A percentile compares a stretch with the other conserved stretches of the same genome.
These are phyloP conservation scores for Sicus ferrugineus DNA, from an alignment of 2,888 invertebrate species.

Conservation along the genomic window DNA sequence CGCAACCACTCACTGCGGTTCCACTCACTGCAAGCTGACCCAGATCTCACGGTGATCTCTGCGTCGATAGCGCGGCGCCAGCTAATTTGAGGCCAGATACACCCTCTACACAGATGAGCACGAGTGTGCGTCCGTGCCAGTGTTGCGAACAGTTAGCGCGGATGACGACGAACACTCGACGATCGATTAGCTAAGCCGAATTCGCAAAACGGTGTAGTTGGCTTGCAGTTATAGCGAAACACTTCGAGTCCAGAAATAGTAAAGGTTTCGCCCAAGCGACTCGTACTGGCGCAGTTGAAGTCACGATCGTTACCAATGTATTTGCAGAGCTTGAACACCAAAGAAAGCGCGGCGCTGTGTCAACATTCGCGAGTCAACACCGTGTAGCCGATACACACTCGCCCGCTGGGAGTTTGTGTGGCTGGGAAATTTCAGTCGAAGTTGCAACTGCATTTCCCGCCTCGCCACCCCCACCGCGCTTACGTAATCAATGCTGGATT, in stretches of 20 bases:
- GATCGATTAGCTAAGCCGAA: neutral
- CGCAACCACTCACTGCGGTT: no score
- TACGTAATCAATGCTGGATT: neutral
- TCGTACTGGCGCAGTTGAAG: neutral
- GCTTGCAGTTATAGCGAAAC: neutral
- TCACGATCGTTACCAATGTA: neutral
- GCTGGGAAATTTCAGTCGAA: neutral
- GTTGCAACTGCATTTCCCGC: neutral
- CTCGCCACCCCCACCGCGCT: neutral
- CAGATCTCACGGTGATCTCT: constrained; percentile 49
- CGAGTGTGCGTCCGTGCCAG: neutral
- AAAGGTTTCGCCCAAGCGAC: neutral
- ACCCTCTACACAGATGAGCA: neutral
- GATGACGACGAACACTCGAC: neutral
- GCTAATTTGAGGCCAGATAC: neutral
- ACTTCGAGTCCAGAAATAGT: neutral
- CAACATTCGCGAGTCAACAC: neutral
- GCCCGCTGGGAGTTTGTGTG: constrained; percentile 5
- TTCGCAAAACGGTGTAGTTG: no score
- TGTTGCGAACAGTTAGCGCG: neutral
- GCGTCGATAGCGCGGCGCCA: neutral
- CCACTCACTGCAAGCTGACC: constrained; percentile 41
- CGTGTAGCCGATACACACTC: neutral
- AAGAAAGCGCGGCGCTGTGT: constrained; percentile 7
- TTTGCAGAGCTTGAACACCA: constrained; percentile 7